These are phyloP conservation scores for Hippolais icterina DNA, from an alignment of 2,113 vertebrate species.

Conservation along the genomic window DNA sequence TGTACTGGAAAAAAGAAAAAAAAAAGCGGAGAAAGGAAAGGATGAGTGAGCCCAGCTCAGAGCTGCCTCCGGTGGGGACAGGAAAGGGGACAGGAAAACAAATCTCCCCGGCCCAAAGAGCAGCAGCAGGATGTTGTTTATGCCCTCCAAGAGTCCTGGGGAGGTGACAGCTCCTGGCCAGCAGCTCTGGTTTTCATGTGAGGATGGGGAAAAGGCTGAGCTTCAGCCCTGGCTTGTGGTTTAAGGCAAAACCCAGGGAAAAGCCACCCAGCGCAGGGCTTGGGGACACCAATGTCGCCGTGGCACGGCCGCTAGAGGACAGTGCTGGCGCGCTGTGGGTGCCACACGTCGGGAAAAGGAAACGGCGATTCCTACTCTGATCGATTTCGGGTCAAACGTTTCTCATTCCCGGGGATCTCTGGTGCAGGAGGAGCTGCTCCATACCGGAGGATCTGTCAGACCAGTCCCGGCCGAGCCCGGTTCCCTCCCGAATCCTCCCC, in stretches of 20 bases:
- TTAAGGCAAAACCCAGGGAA: not conserved
- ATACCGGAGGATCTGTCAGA: fast-evolving
- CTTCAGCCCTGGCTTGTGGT: fast-evolving
- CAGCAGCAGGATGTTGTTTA: too few species aligned
- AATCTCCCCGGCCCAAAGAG: too few species aligned
- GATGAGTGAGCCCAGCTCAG: fast-evolving
- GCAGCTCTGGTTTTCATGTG: too few species aligned
- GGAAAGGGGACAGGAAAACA: too few species aligned
- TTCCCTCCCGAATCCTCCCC: not conserved
- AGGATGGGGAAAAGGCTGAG: too few species aligned
- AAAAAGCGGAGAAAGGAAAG: not conserved
- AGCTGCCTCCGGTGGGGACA: too few species aligned
- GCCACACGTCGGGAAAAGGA: fast-evolving
- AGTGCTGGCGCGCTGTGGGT: not conserved
- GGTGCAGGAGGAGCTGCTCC: fast-evolving
- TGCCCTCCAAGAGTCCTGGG: too few species aligned
- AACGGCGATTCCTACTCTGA: fast-evolving
- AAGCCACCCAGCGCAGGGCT: fast-evolving
- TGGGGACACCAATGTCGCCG: not conserved
- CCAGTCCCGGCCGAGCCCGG: fast-evolving
- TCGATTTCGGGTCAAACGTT: fast-evolving
- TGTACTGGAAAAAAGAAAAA: slow-evolving; percentile 60
- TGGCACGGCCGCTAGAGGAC: slow-evolving; percentile 50
- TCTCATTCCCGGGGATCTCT: not conserved
- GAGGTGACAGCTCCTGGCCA: too few species aligned